Evolutionary conservation across 2,888 invertebrate genomes (phyloP).

Genomic region (Hydrotaea diabolus): DNA sequence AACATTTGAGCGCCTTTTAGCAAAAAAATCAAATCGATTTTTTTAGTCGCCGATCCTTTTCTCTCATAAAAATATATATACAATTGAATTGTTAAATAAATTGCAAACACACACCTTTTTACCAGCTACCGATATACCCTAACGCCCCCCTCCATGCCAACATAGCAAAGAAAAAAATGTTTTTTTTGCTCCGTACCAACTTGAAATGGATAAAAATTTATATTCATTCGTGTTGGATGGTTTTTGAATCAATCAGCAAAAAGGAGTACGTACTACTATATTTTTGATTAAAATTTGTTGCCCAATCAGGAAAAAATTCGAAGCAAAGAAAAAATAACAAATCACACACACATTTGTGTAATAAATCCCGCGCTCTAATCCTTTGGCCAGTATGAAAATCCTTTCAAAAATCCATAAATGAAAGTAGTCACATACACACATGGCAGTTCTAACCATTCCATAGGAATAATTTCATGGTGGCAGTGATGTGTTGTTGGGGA

Average conservation of each 20-base stretch:
- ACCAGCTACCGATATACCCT: neutral
- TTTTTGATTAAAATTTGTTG: conserved; percentile 68
- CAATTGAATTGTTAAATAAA: conserved; percentile 34
- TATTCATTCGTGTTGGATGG: conserved; percentile 28
- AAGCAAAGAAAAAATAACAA: conserved; percentile 12
- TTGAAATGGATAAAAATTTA: conserved; percentile 10
- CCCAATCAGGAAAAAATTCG: conserved; percentile 12
- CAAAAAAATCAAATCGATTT: neutral
- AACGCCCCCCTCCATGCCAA: neutral
- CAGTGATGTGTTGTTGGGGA: conserved; percentile 4
- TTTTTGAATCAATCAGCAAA: conserved; percentile 65
- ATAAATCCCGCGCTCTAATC: conserved; percentile 9
- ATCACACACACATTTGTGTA: neutral
- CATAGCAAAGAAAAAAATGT: neutral
- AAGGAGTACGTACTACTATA: conserved; percentile 55
- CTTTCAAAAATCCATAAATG: conserved; percentile 54
- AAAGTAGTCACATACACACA: conserved; percentile 7
- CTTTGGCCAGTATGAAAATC: conserved; percentile 46
- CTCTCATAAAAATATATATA: neutral
- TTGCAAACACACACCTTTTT: conserved; percentile 16
- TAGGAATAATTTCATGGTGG: neutral
- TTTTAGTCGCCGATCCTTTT: neutral
- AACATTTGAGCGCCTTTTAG: neutral
- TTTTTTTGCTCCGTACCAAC: neutral
- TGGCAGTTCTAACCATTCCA: neutral